Evolutionary conservation across 2,888 invertebrate genomes (phyloP), one percentile per base, ranked within the genome.

Genomic region (Arrhopalites spinosus): DNA sequence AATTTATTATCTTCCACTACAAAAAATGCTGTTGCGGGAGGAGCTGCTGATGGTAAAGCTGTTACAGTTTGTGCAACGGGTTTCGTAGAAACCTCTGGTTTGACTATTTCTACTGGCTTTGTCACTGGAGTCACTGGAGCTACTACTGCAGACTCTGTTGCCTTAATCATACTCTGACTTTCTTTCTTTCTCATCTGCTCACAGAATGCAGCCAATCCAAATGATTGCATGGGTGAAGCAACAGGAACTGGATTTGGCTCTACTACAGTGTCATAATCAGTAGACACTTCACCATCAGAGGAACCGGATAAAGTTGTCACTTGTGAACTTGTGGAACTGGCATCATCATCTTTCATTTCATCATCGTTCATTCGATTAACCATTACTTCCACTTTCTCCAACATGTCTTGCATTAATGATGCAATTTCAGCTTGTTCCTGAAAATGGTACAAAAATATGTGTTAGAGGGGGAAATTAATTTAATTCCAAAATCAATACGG

Each of bases 1-100:
- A 67, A 74, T 73, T 80, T 81, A 74, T 78, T 84, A 84, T 56
- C 72, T 17, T 79, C 76, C 68, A 82, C 82, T 23, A 80, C 68
- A n/a, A 11, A 3, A 17, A 20, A 1, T 66, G 66, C n/a, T n/a
- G 43, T 43, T 43, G n/a, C 13, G 13, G 30, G 11, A 29, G 63
- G 8, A 15, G 63, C 5, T 8, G 61, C 15, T 7, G 61, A 7
- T 50, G 50, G 17, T 50, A 17, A 20, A 11, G 50, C 7, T 15
- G 25, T 23, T 7, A 23, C 53, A 17, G 3, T 20, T 11, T 23
- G 59, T 59, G 23, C 3, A 23, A 23, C 8, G 7, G 25, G 23
- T 23, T 59, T 59, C 5, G 25, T 13, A 59, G 50, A 50, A 50
- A 8, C 11, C 3, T 59, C 23, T 59, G 25, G 11, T 59, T 25